These are phyloP conservation scores for Manis javanica DNA, from an alignment of 2,797 vertebrate species.

Conservation along the genomic window DNA sequence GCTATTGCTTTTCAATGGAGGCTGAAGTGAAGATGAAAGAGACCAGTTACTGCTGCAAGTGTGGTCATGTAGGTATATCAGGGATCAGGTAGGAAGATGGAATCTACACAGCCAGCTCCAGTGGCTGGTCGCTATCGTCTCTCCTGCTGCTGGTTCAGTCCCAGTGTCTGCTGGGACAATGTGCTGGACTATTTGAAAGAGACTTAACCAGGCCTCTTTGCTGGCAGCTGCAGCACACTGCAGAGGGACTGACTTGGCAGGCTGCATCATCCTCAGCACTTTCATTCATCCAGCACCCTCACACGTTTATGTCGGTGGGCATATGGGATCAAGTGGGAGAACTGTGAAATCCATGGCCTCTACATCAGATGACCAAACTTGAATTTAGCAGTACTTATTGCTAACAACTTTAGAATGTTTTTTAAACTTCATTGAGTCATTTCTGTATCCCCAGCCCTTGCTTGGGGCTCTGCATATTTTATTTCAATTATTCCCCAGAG, in stretches of 20 bases:
- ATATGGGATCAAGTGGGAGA: background rate
- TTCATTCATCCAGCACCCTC: background rate
- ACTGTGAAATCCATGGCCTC: background rate
- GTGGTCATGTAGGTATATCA: conserved; percentile 53
- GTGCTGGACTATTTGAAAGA: background rate
- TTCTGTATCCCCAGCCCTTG: background rate
- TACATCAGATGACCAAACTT: background rate
- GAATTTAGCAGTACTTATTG: background rate
- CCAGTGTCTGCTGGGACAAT: background rate
- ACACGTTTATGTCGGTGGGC: background rate
- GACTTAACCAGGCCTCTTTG: background rate
- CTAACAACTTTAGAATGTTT: background rate
- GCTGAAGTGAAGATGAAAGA: conserved; percentile 68
- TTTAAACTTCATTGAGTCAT: background rate
- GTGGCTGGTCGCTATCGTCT: too few relatives aligned
- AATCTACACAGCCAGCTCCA: conserved; percentile 20
- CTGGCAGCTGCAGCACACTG: background rate
- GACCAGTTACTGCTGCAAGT: conserved; percentile 66
- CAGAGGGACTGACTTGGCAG: background rate
- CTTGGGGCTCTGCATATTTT: background rate
- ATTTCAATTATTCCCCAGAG: background rate
- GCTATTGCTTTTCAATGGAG: background rate
- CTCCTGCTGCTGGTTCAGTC: conserved; percentile 14
- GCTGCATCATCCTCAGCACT: background rate
- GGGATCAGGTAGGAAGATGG: conserved; percentile 32